Conservation (phyloP, 2,888 invertebrate species). For the Meloe dianella region DNA sequence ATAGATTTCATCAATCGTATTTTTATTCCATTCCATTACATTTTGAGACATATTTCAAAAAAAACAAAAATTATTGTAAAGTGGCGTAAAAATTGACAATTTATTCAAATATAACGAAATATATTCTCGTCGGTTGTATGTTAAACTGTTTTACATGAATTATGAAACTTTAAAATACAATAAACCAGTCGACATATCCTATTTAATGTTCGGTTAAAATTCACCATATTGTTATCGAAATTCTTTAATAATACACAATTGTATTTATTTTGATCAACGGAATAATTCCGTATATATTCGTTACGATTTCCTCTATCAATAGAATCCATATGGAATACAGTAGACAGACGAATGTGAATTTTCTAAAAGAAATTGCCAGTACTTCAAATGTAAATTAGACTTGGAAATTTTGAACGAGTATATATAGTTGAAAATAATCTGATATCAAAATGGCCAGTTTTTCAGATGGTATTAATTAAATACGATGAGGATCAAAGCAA, state of each 20-base stretch:
- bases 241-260: not conserved
- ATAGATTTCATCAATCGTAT: too few relatives aligned
- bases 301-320: slow-evolving; percentile 20
- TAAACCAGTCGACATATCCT: not conserved
- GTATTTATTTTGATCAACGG: not conserved
- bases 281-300: not conserved
- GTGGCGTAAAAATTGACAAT: too few relatives aligned
- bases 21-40: too few relatives aligned
- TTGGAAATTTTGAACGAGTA: slow-evolving; percentile 10
- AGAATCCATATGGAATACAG: slow-evolving; percentile 22
- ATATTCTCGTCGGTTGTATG: too few relatives aligned
- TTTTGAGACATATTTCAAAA: too few relatives aligned
- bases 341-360: not conserved
- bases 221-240: too few relatives aligned
- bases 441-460: slow-evolving; percentile 9
- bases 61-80: too few relatives aligned
- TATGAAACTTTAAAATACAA: too few relatives aligned
- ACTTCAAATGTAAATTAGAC: slow-evolving; percentile 27
- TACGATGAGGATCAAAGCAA: slow-evolving; percentile 9
- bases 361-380: not conserved
- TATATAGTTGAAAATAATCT: not conserved
- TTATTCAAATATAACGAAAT: too few relatives aligned
- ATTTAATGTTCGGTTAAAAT: not conserved
- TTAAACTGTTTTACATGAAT: too few relatives aligned
- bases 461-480: slow-evolving; percentile 4